A percentile compares a stretch with the other conserved stretches of the same genome.
These are phyloP conservation scores for Heterocephalus glaber DNA, from an alignment of 2,113 vertebrate genomes.

Conservation along the genomic window DNA sequence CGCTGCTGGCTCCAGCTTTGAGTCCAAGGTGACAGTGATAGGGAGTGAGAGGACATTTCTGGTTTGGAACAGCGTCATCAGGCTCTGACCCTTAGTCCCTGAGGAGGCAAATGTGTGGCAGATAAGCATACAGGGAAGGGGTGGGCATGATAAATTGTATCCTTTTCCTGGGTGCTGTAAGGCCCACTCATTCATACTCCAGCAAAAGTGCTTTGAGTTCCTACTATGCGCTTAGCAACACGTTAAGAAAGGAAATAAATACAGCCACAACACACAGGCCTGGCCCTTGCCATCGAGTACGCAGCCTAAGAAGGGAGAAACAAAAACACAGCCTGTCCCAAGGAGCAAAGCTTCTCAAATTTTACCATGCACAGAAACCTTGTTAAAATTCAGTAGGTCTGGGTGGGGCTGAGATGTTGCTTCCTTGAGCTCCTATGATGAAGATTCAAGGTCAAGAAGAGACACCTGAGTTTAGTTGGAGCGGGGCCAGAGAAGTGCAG, in stretches of 20 bases:
- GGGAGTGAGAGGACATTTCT: not conserved
- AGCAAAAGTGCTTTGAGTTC: not conserved
- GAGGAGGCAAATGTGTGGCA: not conserved
- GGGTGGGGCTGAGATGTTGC: not conserved
- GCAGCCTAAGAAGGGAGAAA: not conserved
- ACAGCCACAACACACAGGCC: not conserved
- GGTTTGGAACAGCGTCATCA: not conserved
- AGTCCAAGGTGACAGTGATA: not conserved
- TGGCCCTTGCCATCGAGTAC: not conserved
- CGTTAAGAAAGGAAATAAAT: not conserved
- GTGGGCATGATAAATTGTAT: fast-evolving
- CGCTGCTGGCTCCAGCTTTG: not conserved
- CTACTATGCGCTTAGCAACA: not conserved
- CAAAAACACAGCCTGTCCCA: not conserved
- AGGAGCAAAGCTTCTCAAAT: not conserved
- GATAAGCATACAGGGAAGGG: too few species aligned
- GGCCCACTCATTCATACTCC: not conserved
- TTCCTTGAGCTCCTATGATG: not conserved
- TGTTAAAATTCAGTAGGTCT: not conserved
- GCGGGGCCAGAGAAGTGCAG: not conserved
- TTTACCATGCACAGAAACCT: not conserved
- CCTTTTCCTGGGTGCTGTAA: not conserved
- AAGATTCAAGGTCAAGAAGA: not conserved
- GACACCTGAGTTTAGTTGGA: not conserved
- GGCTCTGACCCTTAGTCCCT: not conserved